Evolutionary conservation across 1,140 invertebrate genomes (phyloP), one percentile per base, ranked within the genome.

Genomic region (Drosophila pallidifrons): DNA sequence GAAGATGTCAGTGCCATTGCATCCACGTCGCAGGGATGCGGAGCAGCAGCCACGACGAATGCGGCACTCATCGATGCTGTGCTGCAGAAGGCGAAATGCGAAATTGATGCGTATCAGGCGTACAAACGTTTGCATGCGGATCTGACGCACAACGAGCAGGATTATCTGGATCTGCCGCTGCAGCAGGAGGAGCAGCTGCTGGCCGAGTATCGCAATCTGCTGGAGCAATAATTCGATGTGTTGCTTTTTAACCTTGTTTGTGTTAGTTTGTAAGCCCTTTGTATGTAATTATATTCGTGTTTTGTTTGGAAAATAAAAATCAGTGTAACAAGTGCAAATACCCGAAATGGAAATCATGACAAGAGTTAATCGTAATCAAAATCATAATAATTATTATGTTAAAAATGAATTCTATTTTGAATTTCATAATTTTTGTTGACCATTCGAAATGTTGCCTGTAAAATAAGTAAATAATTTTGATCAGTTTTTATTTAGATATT

Each of bases 91-190:
- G 66, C 85, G 0, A 71, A 80, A 45, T 49, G 54, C 5, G 90
- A 92, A 69, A 57, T 91, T 7, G 79, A 83, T 43, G 76, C 86
- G 0, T 74, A 79, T 10, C 74, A 89, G 78, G 95, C 95, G 0
- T 94, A 94, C 45, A 82, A 94, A 13, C 93, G 95, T 3, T 93
- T 96, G 15, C 92, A 94, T n/a, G 93, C 94, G 10, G 94, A 94
- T 58, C 93, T 95, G 11, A 92, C 92, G 1, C 92, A 91, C 16
- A 94, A 94, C 7, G 95, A 95, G 49, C 94, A 95, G 77, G 95
- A 95, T 68, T 94, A 96, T 82, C 87, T 95, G 38, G 94, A 95
- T 88, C 89, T 95, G 11, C 93, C 93, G 1, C 91, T 96, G 8
- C 74, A 91, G 2, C 93, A 94, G 60, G 95, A 95, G 88, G 94